Base-by-base conservation (phyloP, 2,113 vertebrate genomes). In the Passer montanus region DNA sequence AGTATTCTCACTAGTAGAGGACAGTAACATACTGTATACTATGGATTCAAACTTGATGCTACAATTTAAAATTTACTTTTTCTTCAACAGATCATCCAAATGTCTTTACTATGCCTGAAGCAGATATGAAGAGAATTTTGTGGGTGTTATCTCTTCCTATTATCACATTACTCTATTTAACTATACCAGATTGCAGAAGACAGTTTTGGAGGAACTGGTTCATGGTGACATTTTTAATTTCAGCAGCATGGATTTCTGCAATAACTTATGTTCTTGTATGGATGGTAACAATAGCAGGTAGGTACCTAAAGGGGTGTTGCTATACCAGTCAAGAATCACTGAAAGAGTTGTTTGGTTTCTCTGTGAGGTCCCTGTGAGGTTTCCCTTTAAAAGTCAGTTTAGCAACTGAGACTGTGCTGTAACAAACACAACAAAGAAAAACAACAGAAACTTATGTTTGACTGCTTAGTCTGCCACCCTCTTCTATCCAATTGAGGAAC, bases 201-300 rank as follows among this genome's bases (percentile, higher is more conserved):
- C 97, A 94, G 63, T 98, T 98, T 95, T 99, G 99, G 99, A 99
- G 97, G 97, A 98, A 97, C 21, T 99, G 98, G 97, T 99, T 98
- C 97, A 96, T 98, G 97, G 66, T 99, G 58, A 99, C 99, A 26
- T 99, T 99, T 98, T 27, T 99, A 84, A 99, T 99, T 98, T 99
- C 99, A 13, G 99, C 99, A 64, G 97, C 99, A 59, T 99, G 99
- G 99, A 99, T 99, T 97, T 99, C 99, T 64, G 98, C 97, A 88
- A 99, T 99, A 94, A 99, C 99, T 22, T 99, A 99, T 5, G 20
- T 99, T 20, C 98, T 99, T 58, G 99, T 99, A 87, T 99, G 99
- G 99, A 99, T 99, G 99, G 97, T 99, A 95, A 99, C 99, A 15
- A 89, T 99, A 63, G 98, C 99, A 21, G 99, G 99, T 99, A 98